Evolutionary conservation across 2,888 invertebrate species (phyloP).

Genomic region (Dryomyza anilis): DNA sequence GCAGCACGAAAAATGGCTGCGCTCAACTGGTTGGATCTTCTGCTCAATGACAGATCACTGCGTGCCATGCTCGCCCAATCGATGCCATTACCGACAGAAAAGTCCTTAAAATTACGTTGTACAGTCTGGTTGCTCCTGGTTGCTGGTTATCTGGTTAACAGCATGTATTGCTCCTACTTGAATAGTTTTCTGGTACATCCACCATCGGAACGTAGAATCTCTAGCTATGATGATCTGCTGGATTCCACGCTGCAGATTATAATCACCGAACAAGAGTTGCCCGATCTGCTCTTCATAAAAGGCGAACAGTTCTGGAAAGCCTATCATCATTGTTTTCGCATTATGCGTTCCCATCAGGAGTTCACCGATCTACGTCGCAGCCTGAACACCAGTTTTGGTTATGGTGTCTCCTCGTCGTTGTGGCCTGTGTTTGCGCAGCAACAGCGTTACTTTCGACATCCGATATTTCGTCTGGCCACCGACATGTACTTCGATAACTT

Average conservation of each 20-base stretch:
- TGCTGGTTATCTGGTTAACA: slow-evolving; percentile 40
- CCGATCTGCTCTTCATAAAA: background rate
- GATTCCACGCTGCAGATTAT: slow-evolving; percentile 35
- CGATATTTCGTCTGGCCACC: slow-evolving; percentile 27
- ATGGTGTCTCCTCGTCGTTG: slow-evolving; percentile 18
- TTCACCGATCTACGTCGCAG: slow-evolving; percentile 20
- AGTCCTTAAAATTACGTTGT: slow-evolving; percentile 18
- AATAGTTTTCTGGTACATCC: slow-evolving; percentile 42
- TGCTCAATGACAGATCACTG: slow-evolving; percentile 38
- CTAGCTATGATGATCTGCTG: slow-evolving; percentile 39
- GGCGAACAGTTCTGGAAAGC: background rate
- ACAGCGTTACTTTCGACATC: slow-evolving; percentile 19
- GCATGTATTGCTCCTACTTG: slow-evolving; percentile 42
- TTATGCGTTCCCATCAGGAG: background rate
- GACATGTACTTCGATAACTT: slow-evolving; percentile 25
- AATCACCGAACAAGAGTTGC: slow-evolving; percentile 11
- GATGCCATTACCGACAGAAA: slow-evolving; percentile 31
- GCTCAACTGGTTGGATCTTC: background rate
- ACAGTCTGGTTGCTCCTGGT: slow-evolving; percentile 31
- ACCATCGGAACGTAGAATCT: slow-evolving; percentile 29
- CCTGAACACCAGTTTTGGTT: slow-evolving; percentile 28
- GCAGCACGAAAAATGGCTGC: background rate
- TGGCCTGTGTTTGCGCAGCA: slow-evolving; percentile 27
- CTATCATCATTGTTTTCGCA: background rate
- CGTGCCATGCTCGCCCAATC: slow-evolving; percentile 44